These are phyloP conservation scores for Centropyge bicolor DNA, from an alignment of 2,797 vertebrate species.

Conservation along the genomic window DNA sequence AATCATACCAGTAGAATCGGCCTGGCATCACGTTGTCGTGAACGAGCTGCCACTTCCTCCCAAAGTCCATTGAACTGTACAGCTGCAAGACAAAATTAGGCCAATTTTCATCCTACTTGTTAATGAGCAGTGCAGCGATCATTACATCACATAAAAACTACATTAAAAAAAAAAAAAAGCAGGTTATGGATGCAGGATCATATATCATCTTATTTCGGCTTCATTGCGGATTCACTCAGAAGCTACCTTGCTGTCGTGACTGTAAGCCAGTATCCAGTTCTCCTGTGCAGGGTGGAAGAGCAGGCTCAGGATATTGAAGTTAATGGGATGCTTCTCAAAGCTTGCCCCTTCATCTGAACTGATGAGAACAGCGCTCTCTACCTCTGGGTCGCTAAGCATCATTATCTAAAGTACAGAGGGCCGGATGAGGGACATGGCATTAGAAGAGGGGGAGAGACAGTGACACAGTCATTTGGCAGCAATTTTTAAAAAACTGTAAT, in stretches of 20 bases:
- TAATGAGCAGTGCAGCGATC: constrained; percentile 18
- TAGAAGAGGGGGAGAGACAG: constrained; percentile 42
- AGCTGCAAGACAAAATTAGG: constrained; percentile 85
- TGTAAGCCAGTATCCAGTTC: constrained; percentile 97
- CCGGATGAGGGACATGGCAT: constrained; percentile 53
- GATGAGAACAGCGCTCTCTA: constrained; percentile 95
- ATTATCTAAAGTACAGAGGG: constrained; percentile 89
- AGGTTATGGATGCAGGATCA: background rate
- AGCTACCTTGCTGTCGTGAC: constrained; percentile 94
- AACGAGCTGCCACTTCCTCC: constrained; percentile 95
- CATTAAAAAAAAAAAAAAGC: background rate
- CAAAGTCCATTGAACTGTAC: constrained; percentile 96
- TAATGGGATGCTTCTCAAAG: constrained; percentile 95
- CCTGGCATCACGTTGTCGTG: constrained; percentile 95
- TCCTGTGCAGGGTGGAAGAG: constrained; percentile 96
- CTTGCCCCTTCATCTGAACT: constrained; percentile 96
- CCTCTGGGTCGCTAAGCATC: constrained; percentile 96
- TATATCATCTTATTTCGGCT: constrained; percentile 19
- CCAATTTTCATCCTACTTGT: constrained; percentile 9
- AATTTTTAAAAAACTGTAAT: constrained; percentile 51
- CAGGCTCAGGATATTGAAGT: constrained; percentile 95
- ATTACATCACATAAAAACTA: constrained; percentile 18
- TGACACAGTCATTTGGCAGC: constrained; percentile 53
- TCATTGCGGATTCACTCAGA: constrained; percentile 28
- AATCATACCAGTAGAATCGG: constrained; percentile 95